Evolutionary conservation across 2,888 invertebrate genomes (phyloP), one percentile per base, ranked within the genome.

Genomic region (Coelogynopora nodosa): DNA sequence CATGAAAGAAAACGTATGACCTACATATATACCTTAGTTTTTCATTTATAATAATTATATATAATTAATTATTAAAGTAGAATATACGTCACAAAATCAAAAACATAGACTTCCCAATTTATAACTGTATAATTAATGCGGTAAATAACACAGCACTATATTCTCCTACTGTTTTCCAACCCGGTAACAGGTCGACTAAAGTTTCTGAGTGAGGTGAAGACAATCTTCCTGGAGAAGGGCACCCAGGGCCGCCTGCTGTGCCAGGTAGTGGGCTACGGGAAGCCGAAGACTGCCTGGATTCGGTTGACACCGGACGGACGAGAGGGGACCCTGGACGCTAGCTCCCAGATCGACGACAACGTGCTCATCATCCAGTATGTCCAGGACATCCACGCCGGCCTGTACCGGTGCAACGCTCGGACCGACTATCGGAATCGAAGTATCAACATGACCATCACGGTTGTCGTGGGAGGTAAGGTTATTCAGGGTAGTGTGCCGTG

Each of bases 401-500:
- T 27, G 13, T 85, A 85, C 49, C 18, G 30, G 74, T 85, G 85
- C 67, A 74, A 85, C 27, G 85, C 85, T 1, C 5, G 67, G 27
- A 67, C 85, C 1, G 1, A n/a, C 13, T 80, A 27, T 23, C 26
- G 29, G 0, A 49, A 85, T 10, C 28, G 74, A 30, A 67, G n/a
- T 0, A 85, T 85, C 23, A 85, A 85, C 67, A 85, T 31, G 28
- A 85, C 85, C 5, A 74, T 85, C n/a, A 85, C 67, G 26, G 67
- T 85, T 28, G 85, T 67, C 1, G 85, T 85, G 13, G 85, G 85
- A 74, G 85, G 85, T 85, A 29, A 29, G 74, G 5, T 13, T 10
- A n/a, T n/a, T n/a, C n/a, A n/a, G n/a, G n/a, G n/a, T n/a, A n/a
- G n/a, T n/a, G n/a, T n/a, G n/a, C n/a, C n/a, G n/a, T n/a, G n/a